Evolutionary conservation across 2,113 vertebrate species (phyloP).

Genomic region (Oceanodroma tethys): DNA sequence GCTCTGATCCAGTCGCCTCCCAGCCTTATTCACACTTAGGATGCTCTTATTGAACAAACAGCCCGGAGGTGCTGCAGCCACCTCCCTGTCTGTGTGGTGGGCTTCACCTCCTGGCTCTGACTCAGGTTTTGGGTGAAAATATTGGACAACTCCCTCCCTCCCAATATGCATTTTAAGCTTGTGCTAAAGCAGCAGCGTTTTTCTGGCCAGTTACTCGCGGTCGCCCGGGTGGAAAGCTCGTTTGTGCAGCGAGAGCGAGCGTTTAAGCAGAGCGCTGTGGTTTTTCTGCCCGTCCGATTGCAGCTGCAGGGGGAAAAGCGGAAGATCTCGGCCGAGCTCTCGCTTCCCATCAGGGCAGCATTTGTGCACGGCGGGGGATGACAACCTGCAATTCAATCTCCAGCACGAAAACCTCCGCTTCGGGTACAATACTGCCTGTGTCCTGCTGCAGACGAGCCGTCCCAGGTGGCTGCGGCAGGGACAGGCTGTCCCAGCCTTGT

Average conservation of each 20-base stretch:
- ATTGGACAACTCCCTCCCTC: neutral
- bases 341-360: neutral
- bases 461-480: neutral
- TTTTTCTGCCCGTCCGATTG: neutral
- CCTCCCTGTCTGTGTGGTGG: rapidly evolving
- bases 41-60: neutral
- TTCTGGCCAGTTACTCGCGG: neutral
- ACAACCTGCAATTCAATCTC: neutral
- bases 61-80: neutral
- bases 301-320: neutral
- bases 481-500: slow-evolving; percentile 2
- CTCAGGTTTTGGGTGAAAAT: neutral
- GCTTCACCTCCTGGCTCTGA: neutral
- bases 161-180: neutral
- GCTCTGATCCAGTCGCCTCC: neutral
- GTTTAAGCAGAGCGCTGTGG: neutral
- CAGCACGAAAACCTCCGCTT: neutral
- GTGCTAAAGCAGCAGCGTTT: neutral
- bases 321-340: neutral
- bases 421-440: neutral
- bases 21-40: neutral
- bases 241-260: neutral
- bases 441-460: neutral
- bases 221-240: neutral
- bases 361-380: neutral